phyloP scores from a whole-genome alignment of 2,888 invertebrate genomes.

The Keiferia lycopersicella region DNA sequence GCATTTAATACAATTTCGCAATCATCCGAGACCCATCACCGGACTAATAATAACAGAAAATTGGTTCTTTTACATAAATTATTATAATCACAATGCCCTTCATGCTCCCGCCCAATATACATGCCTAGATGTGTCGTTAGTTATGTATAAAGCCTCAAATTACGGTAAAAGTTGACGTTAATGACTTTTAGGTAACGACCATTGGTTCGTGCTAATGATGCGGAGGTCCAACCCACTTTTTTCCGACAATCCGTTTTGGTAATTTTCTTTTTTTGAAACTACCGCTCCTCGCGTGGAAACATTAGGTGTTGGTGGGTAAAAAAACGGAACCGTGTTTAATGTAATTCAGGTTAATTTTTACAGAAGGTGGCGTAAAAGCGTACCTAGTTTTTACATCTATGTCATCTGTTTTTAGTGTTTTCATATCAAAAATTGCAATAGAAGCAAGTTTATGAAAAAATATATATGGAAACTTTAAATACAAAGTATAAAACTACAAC shows the following conservation, averaged over 20 bases:
- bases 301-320: slow-evolving; percentile 22
- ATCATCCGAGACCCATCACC: slow-evolving; percentile 54
- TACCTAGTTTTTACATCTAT: not conserved
- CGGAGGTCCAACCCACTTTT: slow-evolving; percentile 73
- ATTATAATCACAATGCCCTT: slow-evolving; percentile 54
- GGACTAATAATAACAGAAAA: slow-evolving; percentile 67
- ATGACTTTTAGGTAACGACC: slow-evolving; percentile 80
- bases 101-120: not conserved
- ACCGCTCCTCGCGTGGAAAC: slow-evolving; percentile 55
- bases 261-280: slow-evolving; percentile 63
- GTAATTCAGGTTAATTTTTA: not conserved
- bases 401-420: no score
- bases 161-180: slow-evolving; percentile 77
- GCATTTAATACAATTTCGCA: slow-evolving; percentile 45
- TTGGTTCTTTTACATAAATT: slow-evolving; percentile 71
- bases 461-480: no score
- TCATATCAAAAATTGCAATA: no score
- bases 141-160: slow-evolving; percentile 54
- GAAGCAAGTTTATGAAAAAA: no score
- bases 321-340: not conserved
- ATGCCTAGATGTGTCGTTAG: slow-evolving; percentile 36
- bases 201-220: slow-evolving; percentile 78
- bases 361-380: not conserved
- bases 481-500: no score
- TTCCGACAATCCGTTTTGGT: slow-evolving; percentile 72